Percentiles rank a stretch among this genome's conserved stretches.
These are phyloP conservation scores for Fissipunctia ypsillon DNA, from an alignment of 2,888 invertebrate species.

Conservation along the genomic window DNA sequence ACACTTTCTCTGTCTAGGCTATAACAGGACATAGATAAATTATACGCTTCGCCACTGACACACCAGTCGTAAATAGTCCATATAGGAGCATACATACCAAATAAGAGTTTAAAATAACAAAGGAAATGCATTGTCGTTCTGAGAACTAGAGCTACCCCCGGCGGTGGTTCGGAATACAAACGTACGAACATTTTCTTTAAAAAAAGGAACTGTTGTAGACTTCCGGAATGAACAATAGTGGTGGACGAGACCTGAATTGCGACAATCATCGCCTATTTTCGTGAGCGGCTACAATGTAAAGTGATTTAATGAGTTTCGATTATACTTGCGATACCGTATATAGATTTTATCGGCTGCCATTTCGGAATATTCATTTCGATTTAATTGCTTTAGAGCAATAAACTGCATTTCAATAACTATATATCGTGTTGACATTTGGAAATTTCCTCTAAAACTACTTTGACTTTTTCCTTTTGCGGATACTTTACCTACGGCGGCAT, in stretches of 20 bases:
- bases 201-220: slow-evolving; percentile 70
- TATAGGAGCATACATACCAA: slow-evolving; percentile 46
- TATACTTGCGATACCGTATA: slow-evolving; percentile 45
- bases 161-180: slow-evolving; percentile 64
- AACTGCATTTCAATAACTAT: slow-evolving; percentile 28
- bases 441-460: slow-evolving; percentile 19
- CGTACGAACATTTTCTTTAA: slow-evolving; percentile 59
- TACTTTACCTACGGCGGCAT: slow-evolving; percentile 2
- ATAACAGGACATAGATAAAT: slow-evolving; percentile 53
- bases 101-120: slow-evolving; percentile 55
- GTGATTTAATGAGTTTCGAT: slow-evolving; percentile 55
- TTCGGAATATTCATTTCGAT: slow-evolving; percentile 48
- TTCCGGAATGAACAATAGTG: slow-evolving; percentile 74
- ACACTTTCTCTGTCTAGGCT: slow-evolving; percentile 58
- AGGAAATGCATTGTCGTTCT: slow-evolving; percentile 72
- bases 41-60: slow-evolving; percentile 32
- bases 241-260: slow-evolving; percentile 64
- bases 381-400: slow-evolving; percentile 45
- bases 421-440: slow-evolving; percentile 42
- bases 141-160: slow-evolving; percentile 65
- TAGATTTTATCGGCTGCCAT: slow-evolving; percentile 57
- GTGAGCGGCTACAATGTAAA: slow-evolving; percentile 53
- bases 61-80: slow-evolving; percentile 51
- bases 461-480: background rate
- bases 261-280: slow-evolving; percentile 52